Evolutionary conservation across 2,888 invertebrate species (phyloP).

Genomic region (Mesorhabditis belari): DNA sequence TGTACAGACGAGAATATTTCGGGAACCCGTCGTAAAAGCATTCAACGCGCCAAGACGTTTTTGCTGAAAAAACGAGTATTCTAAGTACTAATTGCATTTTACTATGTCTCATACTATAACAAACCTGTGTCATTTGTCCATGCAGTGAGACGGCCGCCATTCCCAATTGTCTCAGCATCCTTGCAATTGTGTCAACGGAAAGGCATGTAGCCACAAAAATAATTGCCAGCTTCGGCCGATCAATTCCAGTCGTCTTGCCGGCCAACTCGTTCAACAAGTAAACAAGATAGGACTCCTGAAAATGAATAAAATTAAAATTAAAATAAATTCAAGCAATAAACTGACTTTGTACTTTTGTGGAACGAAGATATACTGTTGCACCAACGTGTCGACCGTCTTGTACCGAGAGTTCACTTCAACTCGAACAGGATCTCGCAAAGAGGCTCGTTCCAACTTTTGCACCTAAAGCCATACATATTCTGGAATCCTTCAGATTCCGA

Average conservation of each 20-base stretch:
- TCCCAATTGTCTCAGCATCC: conserved; percentile 81
- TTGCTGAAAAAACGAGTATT: conserved; percentile 59
- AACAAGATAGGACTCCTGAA: conserved; percentile 86
- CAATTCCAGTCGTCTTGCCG: conserved; percentile 88
- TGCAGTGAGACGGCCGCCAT: conserved; percentile 87
- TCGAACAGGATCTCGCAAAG: conserved; percentile 83
- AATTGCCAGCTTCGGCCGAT: background rate
- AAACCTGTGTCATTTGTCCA: conserved; percentile 88
- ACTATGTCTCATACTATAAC: background rate
- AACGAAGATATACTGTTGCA: conserved; percentile 88
- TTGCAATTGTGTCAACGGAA: conserved; percentile 63
- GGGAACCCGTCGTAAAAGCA: conserved; percentile 85
- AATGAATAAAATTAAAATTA: background rate
- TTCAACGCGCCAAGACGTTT: conserved; percentile 87
- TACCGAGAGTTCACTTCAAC: conserved; percentile 85
- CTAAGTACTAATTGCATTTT: background rate
- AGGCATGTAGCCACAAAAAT: background rate
- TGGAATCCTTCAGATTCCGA: background rate
- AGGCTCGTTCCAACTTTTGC: conserved; percentile 89
- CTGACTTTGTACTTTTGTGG: conserved; percentile 86
- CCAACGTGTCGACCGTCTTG: conserved; percentile 91
- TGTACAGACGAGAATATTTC: conserved; percentile 92
- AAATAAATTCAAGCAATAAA: background rate
- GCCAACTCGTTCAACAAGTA: conserved; percentile 83
- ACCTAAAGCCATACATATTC: conserved; percentile 56